A percentile compares a stretch with the other conserved stretches of the same genome.
phyloP scores from a whole-genome alignment of 2,113 vertebrate species.

The Tenrec ecaudatus region DNA sequence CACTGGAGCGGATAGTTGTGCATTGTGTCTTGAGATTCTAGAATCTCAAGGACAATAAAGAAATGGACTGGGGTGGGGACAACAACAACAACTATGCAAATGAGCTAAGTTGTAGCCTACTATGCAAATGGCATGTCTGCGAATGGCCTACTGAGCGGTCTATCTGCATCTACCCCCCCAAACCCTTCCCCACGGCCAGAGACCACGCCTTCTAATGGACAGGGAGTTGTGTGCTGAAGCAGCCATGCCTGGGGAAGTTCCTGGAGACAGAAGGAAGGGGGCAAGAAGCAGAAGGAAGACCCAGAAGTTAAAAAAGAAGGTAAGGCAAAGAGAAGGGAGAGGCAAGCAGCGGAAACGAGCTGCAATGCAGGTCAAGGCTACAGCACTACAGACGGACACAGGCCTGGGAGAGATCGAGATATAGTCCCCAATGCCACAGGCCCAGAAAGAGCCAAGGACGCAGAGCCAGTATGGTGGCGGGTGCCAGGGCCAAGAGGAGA shows the following conservation, averaged over 20 bases:
- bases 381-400: not conserved
- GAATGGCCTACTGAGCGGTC: no score
- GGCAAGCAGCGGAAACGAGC: not conserved
- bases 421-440: not conserved
- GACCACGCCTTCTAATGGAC: not conserved
- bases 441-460: not conserved
- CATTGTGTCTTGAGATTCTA: conserved; percentile 39
- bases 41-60: conserved; percentile 76
- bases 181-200: not conserved
- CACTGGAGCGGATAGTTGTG: not conserved
- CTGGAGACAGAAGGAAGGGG: not conserved
- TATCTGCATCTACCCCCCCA: no score
- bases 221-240: not conserved
- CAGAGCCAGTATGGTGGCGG: not conserved
- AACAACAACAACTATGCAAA: not conserved
- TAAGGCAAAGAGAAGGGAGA: not conserved
- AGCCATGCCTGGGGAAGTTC: not conserved
- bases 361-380: not conserved
- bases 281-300: no score
- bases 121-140: not conserved
- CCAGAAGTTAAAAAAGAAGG: not conserved
- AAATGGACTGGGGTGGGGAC: not conserved
- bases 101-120: not conserved
- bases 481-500: not conserved
- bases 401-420: not conserved